Evolutionary conservation across 1,140 invertebrate species (phyloP).

Genomic region (Glossosoma conforme): DNA sequence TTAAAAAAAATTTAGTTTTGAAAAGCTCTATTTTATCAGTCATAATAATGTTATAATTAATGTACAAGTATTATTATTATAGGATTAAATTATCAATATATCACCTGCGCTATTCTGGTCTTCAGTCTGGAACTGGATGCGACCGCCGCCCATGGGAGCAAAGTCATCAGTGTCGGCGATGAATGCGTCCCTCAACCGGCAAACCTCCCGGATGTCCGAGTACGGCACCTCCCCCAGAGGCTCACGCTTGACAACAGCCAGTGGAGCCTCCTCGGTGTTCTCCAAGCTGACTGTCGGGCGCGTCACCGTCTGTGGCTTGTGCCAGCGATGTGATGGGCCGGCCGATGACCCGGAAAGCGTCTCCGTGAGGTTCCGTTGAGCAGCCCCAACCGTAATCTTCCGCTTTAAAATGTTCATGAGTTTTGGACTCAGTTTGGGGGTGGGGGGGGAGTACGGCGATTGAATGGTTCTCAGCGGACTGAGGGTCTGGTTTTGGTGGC

Average conservation of each 20-base stretch:
- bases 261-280: slow-evolving; percentile 7
- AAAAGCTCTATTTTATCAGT: no score
- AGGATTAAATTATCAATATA: no score
- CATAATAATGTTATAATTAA: no score
- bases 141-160: slow-evolving; percentile 56
- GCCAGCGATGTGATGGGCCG: not conserved
- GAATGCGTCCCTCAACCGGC: slow-evolving; percentile 56
- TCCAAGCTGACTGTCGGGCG: slow-evolving; percentile 13
- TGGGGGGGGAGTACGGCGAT: slow-evolving; percentile 13
- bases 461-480: slow-evolving; percentile 12
- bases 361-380: slow-evolving; percentile 23
- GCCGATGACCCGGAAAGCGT: slow-evolving; percentile 5
- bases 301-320: slow-evolving; percentile 13
- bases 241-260: slow-evolving; percentile 7
- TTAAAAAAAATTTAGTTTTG: no score
- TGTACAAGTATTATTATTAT: no score
- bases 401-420: slow-evolving; percentile 18
- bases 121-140: slow-evolving; percentile 66
- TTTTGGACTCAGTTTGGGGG: slow-evolving; percentile 17
- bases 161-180: slow-evolving; percentile 62
- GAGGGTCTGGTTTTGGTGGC: slow-evolving; percentile 24
- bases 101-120: slow-evolving; percentile 64
- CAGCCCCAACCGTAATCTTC: slow-evolving; percentile 13
- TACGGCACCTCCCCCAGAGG: slow-evolving; percentile 13
- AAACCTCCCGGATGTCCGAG: slow-evolving; percentile 18